Base-by-base conservation (phyloP, 2,113 vertebrate species). In the Macaca mulatta region DNA sequence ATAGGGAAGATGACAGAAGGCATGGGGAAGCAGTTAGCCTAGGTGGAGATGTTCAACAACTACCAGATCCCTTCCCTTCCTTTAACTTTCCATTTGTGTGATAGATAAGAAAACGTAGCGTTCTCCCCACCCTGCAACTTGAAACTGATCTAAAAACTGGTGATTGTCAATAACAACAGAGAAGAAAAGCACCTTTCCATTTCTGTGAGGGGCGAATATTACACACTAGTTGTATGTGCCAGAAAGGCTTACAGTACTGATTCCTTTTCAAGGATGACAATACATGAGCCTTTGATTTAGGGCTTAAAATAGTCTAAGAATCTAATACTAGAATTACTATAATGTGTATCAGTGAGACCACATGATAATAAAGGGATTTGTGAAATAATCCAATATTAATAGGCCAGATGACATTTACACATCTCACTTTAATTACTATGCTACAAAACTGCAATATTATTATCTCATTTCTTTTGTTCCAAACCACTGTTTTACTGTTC, bases 341-440 rank as follows among this genome's bases (percentile, higher is more conserved):
- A 93, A 90, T 61, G 57, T 80, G 20, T 86, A 43, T 64, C 50
- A 64, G 55, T 57, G 10, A 97, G 70, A 23, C n/a, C 20, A 72
- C 72, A 92, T 22, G 22, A 57, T 50, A 86, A 50, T 92, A 96
- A 97, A 93, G 59, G 90, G 75, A 90, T 94, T 4, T 92, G 94
- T 93, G 90, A 94, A 91, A 91, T 88, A 95, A 95, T 74, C 40
- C 48, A 77, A 92, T 80, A 98, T 92, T 94, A 98, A 97, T 61
- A 79, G 92, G 79, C 16, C 35, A n/a, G 40, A 88, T 77, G 92
- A 97, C 67, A 98, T 98, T 98, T 96, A 78, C n/a, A 89, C 10
- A 69, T 97, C 30, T 74, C 90, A 64, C 91, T 98, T 98, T 95
- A 98, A 97, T 98, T 97, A 94, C 18, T 6, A 1, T 18, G 69